phyloP scores from a whole-genome alignment of 2,888 invertebrate genomes.

The Ennomos quercinarius region DNA sequence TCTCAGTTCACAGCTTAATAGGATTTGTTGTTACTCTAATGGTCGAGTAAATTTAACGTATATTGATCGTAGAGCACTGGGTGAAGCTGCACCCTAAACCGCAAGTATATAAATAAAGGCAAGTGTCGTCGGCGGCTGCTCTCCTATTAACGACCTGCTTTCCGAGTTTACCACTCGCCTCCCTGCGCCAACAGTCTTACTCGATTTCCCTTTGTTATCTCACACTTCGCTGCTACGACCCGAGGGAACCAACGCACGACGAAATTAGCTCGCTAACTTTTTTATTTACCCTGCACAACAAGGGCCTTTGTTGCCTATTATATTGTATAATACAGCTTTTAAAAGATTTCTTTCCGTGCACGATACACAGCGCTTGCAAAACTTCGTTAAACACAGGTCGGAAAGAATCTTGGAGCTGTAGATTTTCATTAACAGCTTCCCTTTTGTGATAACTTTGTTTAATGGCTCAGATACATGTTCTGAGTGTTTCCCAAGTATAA shows the following conservation, averaged over 20 bases:
- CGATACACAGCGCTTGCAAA: conserved; percentile 20
- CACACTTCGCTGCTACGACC: conserved; percentile 47
- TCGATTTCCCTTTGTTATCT: conserved; percentile 58
- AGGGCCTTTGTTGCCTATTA: conserved; percentile 36
- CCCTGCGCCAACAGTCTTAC: conserved; percentile 43
- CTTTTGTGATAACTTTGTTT: conserved; percentile 17
- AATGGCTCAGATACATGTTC: conserved; percentile 7
- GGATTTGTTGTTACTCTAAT: conserved; percentile 8
- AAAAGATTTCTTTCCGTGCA: conserved; percentile 41
- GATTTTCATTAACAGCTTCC: conserved; percentile 27
- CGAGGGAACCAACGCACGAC: conserved; percentile 48
- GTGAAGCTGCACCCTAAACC: conserved; percentile 21
- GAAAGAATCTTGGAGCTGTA: conserved; percentile 17
- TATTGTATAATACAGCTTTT: conserved; percentile 30
- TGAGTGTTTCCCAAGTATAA: conserved; percentile 17
- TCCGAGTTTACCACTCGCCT: conserved; percentile 55
- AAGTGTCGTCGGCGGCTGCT: conserved; percentile 51
- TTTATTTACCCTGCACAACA: conserved; percentile 46
- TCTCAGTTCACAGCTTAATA: neutral
- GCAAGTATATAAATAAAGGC: conserved; percentile 43
- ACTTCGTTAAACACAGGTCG: conserved; percentile 23
- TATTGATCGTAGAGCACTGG: conserved; percentile 32
- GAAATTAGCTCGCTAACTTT: conserved; percentile 53
- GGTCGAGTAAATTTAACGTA: conserved; percentile 10
- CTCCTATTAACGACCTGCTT: conserved; percentile 56